Evolutionary conservation across 1,140 invertebrate genomes (phyloP).

Genomic region (Leptonema lineaticorne): DNA sequence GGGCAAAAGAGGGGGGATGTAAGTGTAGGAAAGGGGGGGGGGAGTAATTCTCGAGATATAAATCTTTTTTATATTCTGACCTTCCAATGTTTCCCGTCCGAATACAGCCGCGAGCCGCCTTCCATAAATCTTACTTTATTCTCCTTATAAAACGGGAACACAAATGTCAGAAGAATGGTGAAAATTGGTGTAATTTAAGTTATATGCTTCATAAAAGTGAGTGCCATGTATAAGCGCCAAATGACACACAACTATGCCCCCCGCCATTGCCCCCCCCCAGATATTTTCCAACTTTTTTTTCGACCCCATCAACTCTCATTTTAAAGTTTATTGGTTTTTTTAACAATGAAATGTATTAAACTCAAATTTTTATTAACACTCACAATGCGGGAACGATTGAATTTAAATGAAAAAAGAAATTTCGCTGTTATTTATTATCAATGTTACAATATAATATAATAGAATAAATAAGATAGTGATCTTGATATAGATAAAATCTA

Average conservation of each 20-base stretch:
- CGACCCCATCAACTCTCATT: too few species aligned
- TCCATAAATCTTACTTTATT: slow-evolving; percentile 42
- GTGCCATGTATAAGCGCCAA: slow-evolving; percentile 39
- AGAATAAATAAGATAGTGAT: too few species aligned
- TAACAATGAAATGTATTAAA: too few species aligned
- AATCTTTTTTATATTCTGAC: slow-evolving; percentile 44
- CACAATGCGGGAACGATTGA: too few species aligned
- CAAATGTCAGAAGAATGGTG: slow-evolving; percentile 41
- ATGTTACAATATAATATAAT: too few species aligned
- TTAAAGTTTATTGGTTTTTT: too few species aligned
- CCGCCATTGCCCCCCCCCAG: neutral
- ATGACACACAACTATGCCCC: slow-evolving; percentile 37
- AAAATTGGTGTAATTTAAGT: slow-evolving; percentile 44
- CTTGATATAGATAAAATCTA: too few species aligned
- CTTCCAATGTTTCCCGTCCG: slow-evolving; percentile 42
- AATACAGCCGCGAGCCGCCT: slow-evolving; percentile 39
- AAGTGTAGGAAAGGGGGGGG: slow-evolving; percentile 11
- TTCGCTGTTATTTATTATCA: too few species aligned
- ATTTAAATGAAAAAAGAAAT: too few species aligned
- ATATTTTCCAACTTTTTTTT: too few species aligned
- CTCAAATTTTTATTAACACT: too few species aligned
- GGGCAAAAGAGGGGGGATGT: neutral
- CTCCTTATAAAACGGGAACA: slow-evolving; percentile 42
- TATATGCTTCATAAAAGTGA: slow-evolving; percentile 42
- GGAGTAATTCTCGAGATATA: slow-evolving; percentile 42